Base-by-base conservation (phyloP, 2,113 vertebrate species). In the Pteropus alecto region DNA sequence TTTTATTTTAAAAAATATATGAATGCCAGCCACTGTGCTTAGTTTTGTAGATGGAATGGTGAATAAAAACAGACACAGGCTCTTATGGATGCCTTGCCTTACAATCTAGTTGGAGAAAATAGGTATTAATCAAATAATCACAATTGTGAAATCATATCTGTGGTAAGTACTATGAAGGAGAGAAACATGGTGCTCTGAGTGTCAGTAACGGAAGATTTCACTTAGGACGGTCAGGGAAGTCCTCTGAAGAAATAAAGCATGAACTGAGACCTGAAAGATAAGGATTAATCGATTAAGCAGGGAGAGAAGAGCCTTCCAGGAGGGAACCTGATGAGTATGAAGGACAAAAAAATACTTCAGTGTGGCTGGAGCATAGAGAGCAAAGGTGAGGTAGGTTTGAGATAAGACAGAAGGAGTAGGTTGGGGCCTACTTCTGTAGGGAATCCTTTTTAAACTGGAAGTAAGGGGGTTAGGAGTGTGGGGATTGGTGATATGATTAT, bases 391-490 rank as follows among this genome's bases (percentile, higher is more conserved):
- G 61, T 79, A 61, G 10, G 33, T 84, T 54, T 96, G 93, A 93
- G 7, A 65, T 82, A 43, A 93, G 28, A 30, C 79, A 16, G 48
- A 83, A 93, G 56, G 68, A 33, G 35, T 38, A 22, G 56, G 12
- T 68, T 73, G 41, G 35, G 7, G 16, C 43, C 87, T 94, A 63
- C 79, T 51, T 51, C 13, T 61, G 13, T 21, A 79, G 68, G 13
- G 46, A 93, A 97, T 41, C 41, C 46, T 60, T 93, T 97, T 90
- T 74, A 28, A 85, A n/a, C 79, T 93, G 7, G 79, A 90, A 90
- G n/a, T 71, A 79, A 78, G 38, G 43, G 48, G 38, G 3, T 65
- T 93, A 30, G 16, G 9, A 22, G 11, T 38, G 18, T 54, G 30
- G 9, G 46, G 21, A 60, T 65, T 90, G 63, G 18, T 84, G 22